These are phyloP conservation scores for Plutomurus gul DNA, from an alignment of 1,140 invertebrate genomes.

Conservation along the genomic window DNA sequence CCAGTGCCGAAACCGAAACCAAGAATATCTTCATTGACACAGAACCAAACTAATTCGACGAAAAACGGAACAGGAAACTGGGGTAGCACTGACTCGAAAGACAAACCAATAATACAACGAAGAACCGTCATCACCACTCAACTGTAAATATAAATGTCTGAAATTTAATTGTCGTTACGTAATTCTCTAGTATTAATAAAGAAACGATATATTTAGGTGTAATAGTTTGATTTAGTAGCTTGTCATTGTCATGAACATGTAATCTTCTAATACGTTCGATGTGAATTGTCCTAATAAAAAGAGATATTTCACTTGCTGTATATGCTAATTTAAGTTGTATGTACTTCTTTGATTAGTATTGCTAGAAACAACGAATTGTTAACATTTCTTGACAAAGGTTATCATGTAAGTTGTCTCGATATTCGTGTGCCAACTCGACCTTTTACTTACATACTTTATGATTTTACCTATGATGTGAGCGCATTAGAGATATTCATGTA, in stretches of 20 bases:
- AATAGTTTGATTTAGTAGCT: not conserved
- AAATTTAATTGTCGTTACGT: not conserved
- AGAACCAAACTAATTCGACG: conserved; percentile 44
- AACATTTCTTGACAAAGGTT: no score
- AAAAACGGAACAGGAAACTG: conserved; percentile 4
- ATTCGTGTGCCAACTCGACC: no score
- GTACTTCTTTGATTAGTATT: not conserved
- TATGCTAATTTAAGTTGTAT: conserved; percentile 10
- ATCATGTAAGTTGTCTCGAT: no score
- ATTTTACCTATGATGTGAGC: no score
- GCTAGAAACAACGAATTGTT: not conserved
- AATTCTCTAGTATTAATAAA: not conserved
- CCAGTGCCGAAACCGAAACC: conserved; percentile 52
- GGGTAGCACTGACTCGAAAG: conserved; percentile 38
- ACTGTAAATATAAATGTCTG: conserved; percentile 42
- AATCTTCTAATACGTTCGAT: not conserved
- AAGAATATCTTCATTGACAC: conserved; percentile 2
- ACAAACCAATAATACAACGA: conserved; percentile 53
- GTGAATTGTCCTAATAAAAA: not conserved
- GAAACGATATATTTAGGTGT: not conserved
- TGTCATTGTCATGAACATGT: no score
- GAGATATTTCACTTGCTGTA: not conserved
- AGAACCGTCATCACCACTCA: conserved; percentile 55
- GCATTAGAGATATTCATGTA: no score
- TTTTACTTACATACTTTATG: no score